Base-by-base conservation (phyloP, 2,113 vertebrate species). In the Himantopus leucocephalus region DNA sequence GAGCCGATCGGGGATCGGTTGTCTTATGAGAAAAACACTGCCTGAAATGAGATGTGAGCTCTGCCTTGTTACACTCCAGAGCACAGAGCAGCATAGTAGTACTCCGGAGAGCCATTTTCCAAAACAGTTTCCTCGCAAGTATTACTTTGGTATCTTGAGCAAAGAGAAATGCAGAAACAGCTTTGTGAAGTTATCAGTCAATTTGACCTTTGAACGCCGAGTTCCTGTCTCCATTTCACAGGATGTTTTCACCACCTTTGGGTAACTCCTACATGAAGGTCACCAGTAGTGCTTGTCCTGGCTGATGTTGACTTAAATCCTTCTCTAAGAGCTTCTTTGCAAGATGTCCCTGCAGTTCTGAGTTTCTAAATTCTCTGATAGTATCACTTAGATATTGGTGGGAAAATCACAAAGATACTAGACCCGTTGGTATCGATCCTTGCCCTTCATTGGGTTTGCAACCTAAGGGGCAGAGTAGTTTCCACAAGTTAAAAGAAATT, bases 21-120 rank as follows among this genome's bases (percentile, higher is more conserved):
- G 47, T 60, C 30, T 52, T 67, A 47, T 37, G 56, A 92, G 85
- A 66, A 77, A 88, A 79, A 22, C 21, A 18, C 34, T 55, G 45
- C 41, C 74, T 90, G 64, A 58, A 75, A 79, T 85, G 47, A 76
- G 76, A 78, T 55, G 53, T 74, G 81, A 63, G 55, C 56, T 92
- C 63, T 53, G 37, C 77, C 64, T 71, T 53, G 52, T 34, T 64
- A 64, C 53, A 62, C 62, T 77, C 32, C 68, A 59, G 29, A 93
- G 76, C 43, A 66, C 68, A n/a, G 52, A 66, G 71, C 10, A n/a
- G 70, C 10, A 1, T 9, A 50, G 66, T 23, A 66, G 35, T 70
- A 78, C 96, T 94, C 93, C 30, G 39, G 91, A 92, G 68, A 92
- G 89, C 55, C 52, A 27, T 95, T 80, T 91, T 67, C 80, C 62